phyloP scores from a whole-genome alignment of 1,140 invertebrate species.

The Hyphantria cunea region DNA sequence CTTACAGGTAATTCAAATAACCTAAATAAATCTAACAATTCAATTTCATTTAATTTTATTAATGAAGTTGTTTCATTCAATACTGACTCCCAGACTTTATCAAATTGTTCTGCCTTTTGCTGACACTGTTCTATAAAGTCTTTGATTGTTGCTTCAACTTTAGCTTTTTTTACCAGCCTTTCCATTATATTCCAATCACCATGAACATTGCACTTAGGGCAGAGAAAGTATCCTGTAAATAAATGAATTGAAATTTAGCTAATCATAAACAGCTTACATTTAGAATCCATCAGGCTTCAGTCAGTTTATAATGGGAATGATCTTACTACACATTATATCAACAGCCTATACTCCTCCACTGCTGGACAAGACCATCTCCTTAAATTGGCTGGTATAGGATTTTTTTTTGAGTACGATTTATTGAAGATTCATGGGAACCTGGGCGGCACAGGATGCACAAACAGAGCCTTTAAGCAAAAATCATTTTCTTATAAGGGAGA shows the following conservation, averaged over 20 bases:
- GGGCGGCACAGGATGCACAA: too few species aligned
- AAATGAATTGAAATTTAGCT: not conserved
- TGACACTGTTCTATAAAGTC: constrained; percentile 68
- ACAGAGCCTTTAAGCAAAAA: too few species aligned
- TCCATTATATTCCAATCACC: constrained; percentile 83
- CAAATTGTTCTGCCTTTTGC: constrained; percentile 57
- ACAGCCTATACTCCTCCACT: too few species aligned
- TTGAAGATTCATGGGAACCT: too few species aligned
- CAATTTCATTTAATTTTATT: constrained; percentile 64
- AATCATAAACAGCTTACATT: too few species aligned
- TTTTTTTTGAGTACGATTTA: too few species aligned
- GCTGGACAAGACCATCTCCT: too few species aligned
- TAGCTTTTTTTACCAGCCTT: constrained; percentile 74
- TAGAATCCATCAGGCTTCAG: too few species aligned
- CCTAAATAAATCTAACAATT: constrained; percentile 73
- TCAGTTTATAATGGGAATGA: too few species aligned
- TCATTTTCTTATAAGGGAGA: too few species aligned
- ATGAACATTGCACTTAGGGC: constrained; percentile 83
- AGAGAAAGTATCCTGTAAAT: constrained; percentile 84
- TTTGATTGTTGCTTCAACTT: constrained; percentile 61
- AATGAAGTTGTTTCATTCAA: constrained; percentile 60
- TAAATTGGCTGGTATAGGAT: too few species aligned
- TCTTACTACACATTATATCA: too few species aligned
- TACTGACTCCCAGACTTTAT: constrained; percentile 71
- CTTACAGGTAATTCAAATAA: constrained; percentile 84